Percentiles rank a stretch among this genome's conserved stretches.
Conservation (phyloP, 2,888 invertebrate species). For the Drosophila neonasuta region DNA sequence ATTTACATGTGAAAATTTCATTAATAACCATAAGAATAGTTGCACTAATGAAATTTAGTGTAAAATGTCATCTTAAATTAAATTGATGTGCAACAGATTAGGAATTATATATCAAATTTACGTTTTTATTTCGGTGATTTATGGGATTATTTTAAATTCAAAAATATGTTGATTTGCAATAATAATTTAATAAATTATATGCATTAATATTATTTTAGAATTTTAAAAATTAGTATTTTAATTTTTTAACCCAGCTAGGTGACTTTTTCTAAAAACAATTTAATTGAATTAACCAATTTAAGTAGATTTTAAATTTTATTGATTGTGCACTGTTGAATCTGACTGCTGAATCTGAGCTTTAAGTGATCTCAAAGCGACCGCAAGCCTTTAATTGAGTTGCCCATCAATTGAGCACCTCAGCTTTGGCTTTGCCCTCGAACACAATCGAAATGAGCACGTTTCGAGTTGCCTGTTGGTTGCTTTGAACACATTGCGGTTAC, state of each 20-base stretch:
- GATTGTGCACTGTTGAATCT: neutral
- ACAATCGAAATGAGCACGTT: conserved; percentile 51
- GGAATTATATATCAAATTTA: no score
- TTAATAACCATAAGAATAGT: neutral
- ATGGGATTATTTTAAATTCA: no score
- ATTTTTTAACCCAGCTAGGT: no score
- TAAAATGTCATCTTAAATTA: neutral
- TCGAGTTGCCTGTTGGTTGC: conserved; percentile 57
- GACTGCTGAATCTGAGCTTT: conserved; percentile 9
- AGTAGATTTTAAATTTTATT: neutral
- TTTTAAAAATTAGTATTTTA: no score
- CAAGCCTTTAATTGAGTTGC: conserved; percentile 57
- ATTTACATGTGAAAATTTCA: neutral
- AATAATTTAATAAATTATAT: no score
- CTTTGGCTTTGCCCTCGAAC: conserved; percentile 23
- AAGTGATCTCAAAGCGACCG: conserved; percentile 46
- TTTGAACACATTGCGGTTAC: conserved; percentile 68
- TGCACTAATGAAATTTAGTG: neutral
- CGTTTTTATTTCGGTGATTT: no score
- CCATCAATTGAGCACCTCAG: conserved; percentile 28
- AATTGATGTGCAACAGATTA: neutral
- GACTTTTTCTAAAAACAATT: neutral
- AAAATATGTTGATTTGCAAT: no score
- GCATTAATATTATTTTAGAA: no score
- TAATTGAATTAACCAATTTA: neutral